Percentiles rank a stretch among this genome's conserved stretches.
Evolutionary conservation across 2,888 invertebrate species (phyloP).

Genomic region (Cheilosia impressa): DNA sequence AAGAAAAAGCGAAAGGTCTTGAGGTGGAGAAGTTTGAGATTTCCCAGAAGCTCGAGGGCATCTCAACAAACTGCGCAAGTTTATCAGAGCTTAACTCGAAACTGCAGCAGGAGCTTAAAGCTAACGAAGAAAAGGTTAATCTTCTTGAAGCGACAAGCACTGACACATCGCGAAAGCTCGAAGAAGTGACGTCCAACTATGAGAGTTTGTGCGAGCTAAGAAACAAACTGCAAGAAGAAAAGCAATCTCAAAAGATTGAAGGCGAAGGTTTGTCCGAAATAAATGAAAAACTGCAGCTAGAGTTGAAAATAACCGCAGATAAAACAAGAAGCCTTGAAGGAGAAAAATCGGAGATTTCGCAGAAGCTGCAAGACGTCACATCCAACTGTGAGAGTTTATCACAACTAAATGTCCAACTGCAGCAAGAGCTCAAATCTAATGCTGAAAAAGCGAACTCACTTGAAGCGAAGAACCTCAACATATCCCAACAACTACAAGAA

Average conservation of each 20-base stretch:
- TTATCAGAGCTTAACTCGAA: slow-evolving; percentile 76
- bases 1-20: slow-evolving; percentile 74
- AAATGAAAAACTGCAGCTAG: slow-evolving; percentile 78
- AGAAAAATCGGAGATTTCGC: slow-evolving; percentile 78
- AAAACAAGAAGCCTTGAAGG: slow-evolving; percentile 83
- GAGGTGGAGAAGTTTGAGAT: slow-evolving; percentile 80
- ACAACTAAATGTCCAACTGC: slow-evolving; percentile 86
- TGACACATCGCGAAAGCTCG: slow-evolving; percentile 76
- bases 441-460: slow-evolving; percentile 86
- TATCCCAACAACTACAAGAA: slow-evolving; percentile 85
- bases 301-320: slow-evolving; percentile 79
- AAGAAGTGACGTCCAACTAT: slow-evolving; percentile 85
- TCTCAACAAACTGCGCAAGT: slow-evolving; percentile 76
- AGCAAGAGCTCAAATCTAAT: slow-evolving; percentile 86
- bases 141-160: slow-evolving; percentile 82
- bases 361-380: slow-evolving; percentile 82
- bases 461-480: slow-evolving; percentile 81
- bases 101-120: slow-evolving; percentile 83
- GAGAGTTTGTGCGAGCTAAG: slow-evolving; percentile 85
- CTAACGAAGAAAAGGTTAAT: slow-evolving; percentile 83
- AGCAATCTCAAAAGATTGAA: slow-evolving; percentile 85
- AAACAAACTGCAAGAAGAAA: slow-evolving; percentile 86
- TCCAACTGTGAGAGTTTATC: slow-evolving; percentile 86
- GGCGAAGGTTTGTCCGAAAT: slow-evolving; percentile 81
- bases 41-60: slow-evolving; percentile 76